phyloP scores from a whole-genome alignment of 1,140 invertebrate genomes.

The Camponotus vicinus region DNA sequence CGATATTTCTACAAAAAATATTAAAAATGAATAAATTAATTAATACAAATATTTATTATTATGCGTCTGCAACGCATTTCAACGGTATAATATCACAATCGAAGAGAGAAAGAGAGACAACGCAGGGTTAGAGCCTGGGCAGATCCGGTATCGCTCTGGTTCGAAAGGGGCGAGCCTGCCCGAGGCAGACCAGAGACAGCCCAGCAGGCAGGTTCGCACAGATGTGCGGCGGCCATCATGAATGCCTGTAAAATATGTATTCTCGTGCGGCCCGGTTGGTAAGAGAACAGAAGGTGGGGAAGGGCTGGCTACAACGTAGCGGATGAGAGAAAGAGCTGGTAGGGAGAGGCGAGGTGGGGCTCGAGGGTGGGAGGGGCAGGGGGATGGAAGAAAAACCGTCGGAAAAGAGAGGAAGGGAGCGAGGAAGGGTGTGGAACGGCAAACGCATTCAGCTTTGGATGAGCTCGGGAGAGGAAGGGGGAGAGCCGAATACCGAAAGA shows the following conservation, averaged over 20 bases:
- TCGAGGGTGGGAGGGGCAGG: background rate
- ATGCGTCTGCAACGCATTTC: background rate
- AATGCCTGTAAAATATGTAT: conserved; percentile 87
- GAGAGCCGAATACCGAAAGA: conserved; percentile 8
- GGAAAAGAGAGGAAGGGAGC: conserved; percentile 63
- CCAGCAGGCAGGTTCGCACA: conserved; percentile 84
- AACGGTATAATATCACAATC: background rate
- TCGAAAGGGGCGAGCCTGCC: conserved; percentile 79
- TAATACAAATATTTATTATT: background rate
- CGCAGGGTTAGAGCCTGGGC: conserved; percentile 42
- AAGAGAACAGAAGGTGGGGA: conserved; percentile 69
- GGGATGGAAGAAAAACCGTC: conserved; percentile 71
- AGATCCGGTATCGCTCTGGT: conserved; percentile 68
- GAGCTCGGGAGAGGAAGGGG: background rate
- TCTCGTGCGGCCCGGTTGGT: conserved; percentile 78
- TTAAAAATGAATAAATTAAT: conserved; percentile 37
- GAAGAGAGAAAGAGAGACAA: conserved; percentile 51
- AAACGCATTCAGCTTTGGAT: conserved; percentile 61
- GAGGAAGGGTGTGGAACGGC: background rate
- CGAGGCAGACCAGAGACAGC: conserved; percentile 69
- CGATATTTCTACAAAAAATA: background rate
- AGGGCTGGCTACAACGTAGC: conserved; percentile 66
- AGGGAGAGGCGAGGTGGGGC: conserved; percentile 59
- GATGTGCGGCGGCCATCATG: conserved; percentile 87
- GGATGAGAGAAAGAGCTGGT: conserved; percentile 67